Base-by-base conservation (phyloP, 2,113 vertebrate genomes). In the Rhegmatorhina hoffmannsi region DNA sequence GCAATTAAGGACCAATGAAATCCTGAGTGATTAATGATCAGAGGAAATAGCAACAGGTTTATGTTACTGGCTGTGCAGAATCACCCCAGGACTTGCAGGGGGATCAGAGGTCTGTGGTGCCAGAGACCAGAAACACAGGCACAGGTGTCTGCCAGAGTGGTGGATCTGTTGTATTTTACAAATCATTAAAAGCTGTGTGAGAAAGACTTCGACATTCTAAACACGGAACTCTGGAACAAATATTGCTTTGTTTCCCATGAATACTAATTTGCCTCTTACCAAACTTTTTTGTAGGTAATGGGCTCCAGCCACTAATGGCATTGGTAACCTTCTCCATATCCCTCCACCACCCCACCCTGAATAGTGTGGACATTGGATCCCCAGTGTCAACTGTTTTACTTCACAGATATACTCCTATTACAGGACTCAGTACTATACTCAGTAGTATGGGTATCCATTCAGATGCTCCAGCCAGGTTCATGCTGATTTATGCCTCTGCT, bases 21-120 rank as follows among this genome's bases (percentile, higher is more conserved):
- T 63, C 64, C 82, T 6, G 34, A 59, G 47, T 93, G 93, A 95
- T 93, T 88, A 80, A 96, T 85, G 92, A 40, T 77, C 82, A 63
- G 67, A 90, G 63, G 67, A 93, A 95, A 97, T 95, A 93, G 92
- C 91, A 86, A 70, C 0, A 0, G 50, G 33, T 70, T 91, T 88
- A 56, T 77, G 59, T 94, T 73, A 86, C 93, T 26, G 43, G 55
- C 10, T 21, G 2, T 86, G 78, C 91, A 67, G 59, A 38, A 28
- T 24, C 55, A 43, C 20, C 53, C 28, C 21, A 28, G 40, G 40
- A 49, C 44, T 36, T 4, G 7, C 2, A 88, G 78, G 1, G 1
- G 29, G 6, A 74, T 43, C 53, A 34, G 62, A 62, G 46, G 7
- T 56, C 89, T 76, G 63, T 1, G 2, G 58, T 49, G 55, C 25